Percentiles rank a stretch among this genome's conserved stretches.
Conservation (phyloP, 2,797 vertebrate genomes). For the Notamacropus eugenii region DNA sequence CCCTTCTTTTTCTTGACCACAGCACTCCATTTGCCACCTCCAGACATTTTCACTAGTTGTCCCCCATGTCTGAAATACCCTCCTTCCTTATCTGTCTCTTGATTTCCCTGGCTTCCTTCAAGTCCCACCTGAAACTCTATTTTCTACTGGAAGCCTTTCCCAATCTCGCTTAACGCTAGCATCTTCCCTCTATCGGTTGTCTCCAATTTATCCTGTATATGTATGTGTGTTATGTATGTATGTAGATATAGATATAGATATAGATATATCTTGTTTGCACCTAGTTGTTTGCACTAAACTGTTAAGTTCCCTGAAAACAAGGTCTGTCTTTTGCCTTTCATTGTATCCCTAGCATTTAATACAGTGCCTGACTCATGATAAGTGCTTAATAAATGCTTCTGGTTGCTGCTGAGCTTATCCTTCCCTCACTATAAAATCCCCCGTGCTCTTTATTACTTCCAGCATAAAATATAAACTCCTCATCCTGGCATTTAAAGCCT, state of each 20-base stretch:
- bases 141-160: neutral
- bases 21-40: neutral
- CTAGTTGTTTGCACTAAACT: neutral
- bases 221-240: no score
- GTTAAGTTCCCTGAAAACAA: neutral
- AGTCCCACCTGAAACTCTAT: neutral
- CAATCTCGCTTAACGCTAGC: neutral
- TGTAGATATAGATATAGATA: no score
- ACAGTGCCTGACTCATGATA: neutral
- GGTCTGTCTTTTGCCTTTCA: neutral
- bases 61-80: neutral
- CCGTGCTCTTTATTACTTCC: neutral
- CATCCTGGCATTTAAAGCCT: neutral
- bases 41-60: neutral
- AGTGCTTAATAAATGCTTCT: neutral
- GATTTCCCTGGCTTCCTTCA: neutral
- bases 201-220: neutral
- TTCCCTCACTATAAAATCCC: neutral
- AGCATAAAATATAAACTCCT: neutral
- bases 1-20: neutral
- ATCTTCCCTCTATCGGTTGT: neutral
- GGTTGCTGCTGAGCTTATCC: neutral
- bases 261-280: neutral
- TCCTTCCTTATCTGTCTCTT: neutral
- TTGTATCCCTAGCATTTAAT: neutral